phyloP scores from a whole-genome alignment of 2,797 vertebrate genomes.

The Zenarchopterus dispar region DNA sequence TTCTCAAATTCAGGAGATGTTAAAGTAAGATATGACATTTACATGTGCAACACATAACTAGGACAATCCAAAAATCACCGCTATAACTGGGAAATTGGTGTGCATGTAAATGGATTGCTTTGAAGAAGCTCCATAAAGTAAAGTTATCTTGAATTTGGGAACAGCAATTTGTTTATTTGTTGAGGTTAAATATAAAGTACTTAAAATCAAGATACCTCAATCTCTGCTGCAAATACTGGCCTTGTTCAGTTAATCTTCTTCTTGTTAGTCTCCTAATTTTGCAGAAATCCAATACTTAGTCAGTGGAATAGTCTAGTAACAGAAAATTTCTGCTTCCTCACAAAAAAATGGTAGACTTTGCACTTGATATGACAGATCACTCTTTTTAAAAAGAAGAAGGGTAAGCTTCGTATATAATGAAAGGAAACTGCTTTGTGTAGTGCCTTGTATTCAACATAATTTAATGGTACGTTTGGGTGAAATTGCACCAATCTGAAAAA shows the following conservation, averaged over 20 bases:
- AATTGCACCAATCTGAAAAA: conserved; percentile 14
- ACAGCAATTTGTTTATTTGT: neutral
- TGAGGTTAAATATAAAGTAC: neutral
- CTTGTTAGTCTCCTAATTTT: conserved; percentile 4
- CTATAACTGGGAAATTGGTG: no score
- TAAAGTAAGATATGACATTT: no score
- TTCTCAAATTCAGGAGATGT: no score
- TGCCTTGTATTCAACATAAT: neutral
- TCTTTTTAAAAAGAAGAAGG: conserved; percentile 1
- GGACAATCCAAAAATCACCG: neutral
- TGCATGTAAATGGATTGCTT: neutral
- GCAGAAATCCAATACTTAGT: neutral
- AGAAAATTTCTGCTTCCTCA: neutral
- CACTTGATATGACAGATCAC: neutral
- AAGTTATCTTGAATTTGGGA: no score
- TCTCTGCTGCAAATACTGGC: conserved; percentile 1
- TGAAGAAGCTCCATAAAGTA: neutral
- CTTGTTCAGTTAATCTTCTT: neutral
- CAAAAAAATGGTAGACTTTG: neutral
- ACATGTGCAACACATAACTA: neutral
- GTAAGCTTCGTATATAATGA: neutral
- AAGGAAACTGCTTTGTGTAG: neutral
- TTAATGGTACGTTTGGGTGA: neutral
- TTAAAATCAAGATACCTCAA: neutral
- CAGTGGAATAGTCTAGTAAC: neutral